phyloP scores from a whole-genome alignment of 2,888 invertebrate genomes.

The Portevinia maculata region DNA sequence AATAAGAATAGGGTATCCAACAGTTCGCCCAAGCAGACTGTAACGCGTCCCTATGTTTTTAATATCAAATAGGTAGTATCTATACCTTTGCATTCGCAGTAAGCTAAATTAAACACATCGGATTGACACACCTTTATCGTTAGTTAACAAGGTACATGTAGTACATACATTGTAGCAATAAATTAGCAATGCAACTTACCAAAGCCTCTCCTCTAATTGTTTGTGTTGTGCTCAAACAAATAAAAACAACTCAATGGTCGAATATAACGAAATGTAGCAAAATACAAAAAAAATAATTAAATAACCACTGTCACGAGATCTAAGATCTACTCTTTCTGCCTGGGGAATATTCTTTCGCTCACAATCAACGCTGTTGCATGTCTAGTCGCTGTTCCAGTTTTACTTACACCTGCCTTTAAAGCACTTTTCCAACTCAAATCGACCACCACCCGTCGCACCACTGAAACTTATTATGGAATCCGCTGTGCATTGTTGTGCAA shows the following conservation, averaged over 20 bases:
- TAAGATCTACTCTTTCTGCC: conserved; percentile 53
- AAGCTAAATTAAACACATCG: conserved; percentile 10
- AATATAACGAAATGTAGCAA: conserved; percentile 34
- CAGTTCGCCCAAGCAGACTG: too few species aligned
- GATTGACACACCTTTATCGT: conserved; percentile 37
- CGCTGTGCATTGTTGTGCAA: conserved; percentile 24
- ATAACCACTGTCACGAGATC: conserved; percentile 61
- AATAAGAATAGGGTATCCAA: too few species aligned
- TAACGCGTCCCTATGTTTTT: too few species aligned
- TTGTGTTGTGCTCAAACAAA: conserved; percentile 5
- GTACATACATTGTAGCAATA: conserved; percentile 18
- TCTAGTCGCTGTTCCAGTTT: conserved; percentile 20
- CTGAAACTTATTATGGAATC: conserved; percentile 32
- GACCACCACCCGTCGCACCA: conserved; percentile 2
- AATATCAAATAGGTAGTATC: too few species aligned
- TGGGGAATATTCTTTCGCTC: neutral
- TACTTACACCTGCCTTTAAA: conserved; percentile 46
- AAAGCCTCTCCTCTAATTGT: neutral
- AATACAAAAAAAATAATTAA: conserved; percentile 22
- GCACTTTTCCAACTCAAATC: conserved; percentile 34
- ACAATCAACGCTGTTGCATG: conserved; percentile 56
- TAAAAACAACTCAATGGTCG: conserved; percentile 33
- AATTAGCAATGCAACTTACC: conserved; percentile 59
- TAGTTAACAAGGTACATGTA: too few species aligned
- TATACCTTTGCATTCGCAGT: too few species aligned